Evolutionary conservation across 2,888 invertebrate genomes (phyloP).

Genomic region (Sinelater perroti): DNA sequence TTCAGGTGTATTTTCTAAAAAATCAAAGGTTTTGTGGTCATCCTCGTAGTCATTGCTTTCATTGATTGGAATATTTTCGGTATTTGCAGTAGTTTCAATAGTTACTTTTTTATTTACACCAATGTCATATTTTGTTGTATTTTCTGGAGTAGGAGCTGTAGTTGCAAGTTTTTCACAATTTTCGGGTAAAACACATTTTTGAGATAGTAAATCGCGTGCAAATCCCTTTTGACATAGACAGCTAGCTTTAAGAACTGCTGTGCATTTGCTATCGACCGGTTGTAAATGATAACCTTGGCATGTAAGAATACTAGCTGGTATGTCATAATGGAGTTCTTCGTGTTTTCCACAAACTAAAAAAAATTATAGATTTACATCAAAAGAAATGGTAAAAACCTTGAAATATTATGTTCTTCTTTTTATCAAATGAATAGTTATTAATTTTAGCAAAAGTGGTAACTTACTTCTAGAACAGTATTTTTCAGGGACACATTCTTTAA

Average conservation of each 20-base stretch:
- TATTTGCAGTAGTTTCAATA: too few species aligned
- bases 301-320: background rate
- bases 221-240: slow-evolving; percentile 1
- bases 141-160: background rate
- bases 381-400: background rate
- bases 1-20: too few species aligned
- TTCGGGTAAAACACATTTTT: background rate
- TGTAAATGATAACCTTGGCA: slow-evolving; percentile 9
- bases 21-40: too few species aligned
- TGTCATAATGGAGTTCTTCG: slow-evolving; percentile 5
- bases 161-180: background rate
- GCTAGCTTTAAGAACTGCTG: background rate
- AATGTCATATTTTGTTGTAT: too few species aligned
- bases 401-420: too few species aligned
- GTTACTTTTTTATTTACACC: too few species aligned
- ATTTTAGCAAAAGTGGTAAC: background rate
- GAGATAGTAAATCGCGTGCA: background rate
- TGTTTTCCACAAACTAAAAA: slow-evolving; percentile 16
- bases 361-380: background rate
- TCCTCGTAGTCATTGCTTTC: too few species aligned
- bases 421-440: background rate
- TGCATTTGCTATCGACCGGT: background rate
- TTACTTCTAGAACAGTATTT: slow-evolving; percentile 6
- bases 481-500: background rate
- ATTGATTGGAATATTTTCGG: too few species aligned